Conservation (phyloP, 2,797 vertebrate genomes). For the Erithacus rubecula region DNA sequence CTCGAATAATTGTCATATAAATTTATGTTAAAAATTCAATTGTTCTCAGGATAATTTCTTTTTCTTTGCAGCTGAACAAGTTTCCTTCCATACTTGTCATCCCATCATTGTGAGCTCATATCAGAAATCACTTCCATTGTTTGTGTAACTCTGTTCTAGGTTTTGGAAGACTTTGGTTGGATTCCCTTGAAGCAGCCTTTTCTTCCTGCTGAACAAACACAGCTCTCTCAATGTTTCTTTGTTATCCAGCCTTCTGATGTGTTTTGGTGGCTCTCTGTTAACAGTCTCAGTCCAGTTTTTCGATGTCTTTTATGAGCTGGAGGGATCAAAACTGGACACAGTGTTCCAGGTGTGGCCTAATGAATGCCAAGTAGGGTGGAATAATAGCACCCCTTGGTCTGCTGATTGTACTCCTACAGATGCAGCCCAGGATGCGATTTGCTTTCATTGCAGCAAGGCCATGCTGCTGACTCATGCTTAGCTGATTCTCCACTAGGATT, state of each 20-base stretch:
- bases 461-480: background rate
- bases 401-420: background rate
- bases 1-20: background rate
- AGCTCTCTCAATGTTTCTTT: background rate
- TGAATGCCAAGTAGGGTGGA: background rate
- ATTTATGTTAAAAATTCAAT: background rate
- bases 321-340: background rate
- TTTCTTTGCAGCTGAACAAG: background rate
- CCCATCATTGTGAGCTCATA: background rate
- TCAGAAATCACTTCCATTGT: background rate
- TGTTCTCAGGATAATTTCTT: background rate
- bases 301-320: background rate
- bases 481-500: background rate
- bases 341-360: background rate
- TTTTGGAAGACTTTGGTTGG: background rate
- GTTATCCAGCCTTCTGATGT: background rate
- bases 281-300: background rate
- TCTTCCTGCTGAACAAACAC: background rate
- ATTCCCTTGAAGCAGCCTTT: background rate
- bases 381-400: background rate
- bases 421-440: background rate
- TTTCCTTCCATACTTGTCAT: background rate
- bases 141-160: background rate
- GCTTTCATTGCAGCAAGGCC: background rate
- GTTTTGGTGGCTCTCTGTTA: background rate